Conservation (phyloP, 2,113 vertebrate genomes). For the Acanthochromis polyacanthus region DNA sequence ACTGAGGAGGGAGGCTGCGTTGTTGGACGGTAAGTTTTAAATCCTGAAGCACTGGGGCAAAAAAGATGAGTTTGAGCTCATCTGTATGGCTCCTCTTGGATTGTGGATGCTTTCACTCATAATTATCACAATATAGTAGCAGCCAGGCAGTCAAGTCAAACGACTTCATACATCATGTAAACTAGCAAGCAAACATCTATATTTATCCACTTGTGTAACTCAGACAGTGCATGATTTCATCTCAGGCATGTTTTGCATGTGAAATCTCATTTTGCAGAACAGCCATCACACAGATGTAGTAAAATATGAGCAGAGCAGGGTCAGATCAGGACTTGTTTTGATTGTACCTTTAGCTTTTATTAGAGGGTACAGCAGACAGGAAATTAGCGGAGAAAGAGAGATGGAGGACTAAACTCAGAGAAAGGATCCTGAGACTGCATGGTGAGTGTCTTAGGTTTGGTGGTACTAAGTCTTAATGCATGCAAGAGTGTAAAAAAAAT, state of each 20-base stretch:
- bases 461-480: not conserved
- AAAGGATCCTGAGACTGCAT: not conserved
- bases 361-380: constrained; percentile 14
- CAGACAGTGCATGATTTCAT: not conserved
- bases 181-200: not conserved
- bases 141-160: not conserved
- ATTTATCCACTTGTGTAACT: not conserved
- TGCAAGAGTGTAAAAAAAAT: too few relatives aligned
- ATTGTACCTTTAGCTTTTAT: not conserved
- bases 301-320: not conserved
- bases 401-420: not conserved
- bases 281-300: not conserved
- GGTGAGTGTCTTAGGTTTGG: not conserved
- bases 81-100: not conserved
- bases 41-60: not conserved
- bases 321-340: constrained; percentile 11
- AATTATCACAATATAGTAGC: not conserved
- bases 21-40: constrained; percentile 77
- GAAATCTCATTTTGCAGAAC: not conserved
- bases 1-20: constrained; percentile 64
- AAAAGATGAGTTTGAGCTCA: too few relatives aligned
- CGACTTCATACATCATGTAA: not conserved
- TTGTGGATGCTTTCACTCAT: not conserved
- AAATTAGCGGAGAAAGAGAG: constrained; percentile 23
- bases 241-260: not conserved